Percentiles rank a stretch among this genome's conserved stretches.
Evolutionary conservation across 2,113 vertebrate species (phyloP).

Genomic region (Cephalopholis sonnerati): DNA sequence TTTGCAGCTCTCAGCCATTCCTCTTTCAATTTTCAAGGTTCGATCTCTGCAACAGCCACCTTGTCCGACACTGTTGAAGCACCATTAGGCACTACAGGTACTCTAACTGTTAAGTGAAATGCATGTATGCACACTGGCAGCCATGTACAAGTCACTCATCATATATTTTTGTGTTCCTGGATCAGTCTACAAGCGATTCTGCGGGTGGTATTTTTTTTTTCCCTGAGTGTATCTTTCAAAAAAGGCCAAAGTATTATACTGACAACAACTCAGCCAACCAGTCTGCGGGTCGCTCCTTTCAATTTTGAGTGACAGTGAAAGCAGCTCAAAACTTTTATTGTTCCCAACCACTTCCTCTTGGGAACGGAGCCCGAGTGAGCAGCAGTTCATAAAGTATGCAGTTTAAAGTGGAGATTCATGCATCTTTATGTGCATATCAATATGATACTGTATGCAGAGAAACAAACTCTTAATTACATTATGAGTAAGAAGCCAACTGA

Average conservation of each 20-base stretch:
- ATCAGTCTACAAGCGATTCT: not conserved
- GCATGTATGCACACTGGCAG: not conserved
- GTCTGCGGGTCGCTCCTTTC: conserved; percentile 18
- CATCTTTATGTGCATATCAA: conserved; percentile 43
- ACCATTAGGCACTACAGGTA: conserved; percentile 13
- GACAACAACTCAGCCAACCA: conserved; percentile 33
- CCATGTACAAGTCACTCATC: not conserved
- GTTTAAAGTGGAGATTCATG: conserved; percentile 53
- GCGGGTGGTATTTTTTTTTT: not conserved
- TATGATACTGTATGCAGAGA: conserved; percentile 22
- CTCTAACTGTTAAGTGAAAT: conserved; percentile 6
- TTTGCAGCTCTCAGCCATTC: conserved; percentile 5
- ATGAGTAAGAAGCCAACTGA: conserved; percentile 28
- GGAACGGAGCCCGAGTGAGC: conserved; percentile 33
- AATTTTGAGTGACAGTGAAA: conserved; percentile 44
- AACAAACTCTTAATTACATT: conserved; percentile 54
- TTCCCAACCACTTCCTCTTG: conserved; percentile 41
- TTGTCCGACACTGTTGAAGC: conserved; percentile 2
- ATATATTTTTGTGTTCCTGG: not conserved
- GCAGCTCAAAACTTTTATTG: conserved; percentile 40
- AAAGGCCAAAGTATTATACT: conserved; percentile 9
- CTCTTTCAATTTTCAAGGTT: conserved; percentile 41
- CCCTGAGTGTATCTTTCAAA: conserved; percentile 5
- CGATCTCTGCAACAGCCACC: not conserved
- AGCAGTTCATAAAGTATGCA: conserved; percentile 54